A percentile compares a stretch with the other conserved stretches of the same genome.
These are phyloP conservation scores for Thomomys bottae DNA, from an alignment of 2,113 vertebrate genomes.

Conservation along the genomic window DNA sequence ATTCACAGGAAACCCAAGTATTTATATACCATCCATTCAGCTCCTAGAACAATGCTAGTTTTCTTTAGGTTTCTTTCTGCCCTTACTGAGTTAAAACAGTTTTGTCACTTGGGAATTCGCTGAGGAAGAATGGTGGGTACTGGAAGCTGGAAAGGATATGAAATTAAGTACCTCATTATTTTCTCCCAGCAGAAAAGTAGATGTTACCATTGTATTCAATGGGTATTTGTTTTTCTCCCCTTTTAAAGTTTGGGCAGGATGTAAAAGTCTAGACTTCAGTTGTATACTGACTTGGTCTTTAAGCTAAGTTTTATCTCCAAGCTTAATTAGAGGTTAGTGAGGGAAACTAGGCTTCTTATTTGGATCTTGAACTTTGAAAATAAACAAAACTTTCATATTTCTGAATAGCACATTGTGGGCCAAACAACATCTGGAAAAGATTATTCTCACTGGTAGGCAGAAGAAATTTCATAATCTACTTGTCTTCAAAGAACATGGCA, in stretches of 20 bases:
- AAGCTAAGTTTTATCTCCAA: conserved; percentile 51
- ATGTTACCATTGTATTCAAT: conserved; percentile 34
- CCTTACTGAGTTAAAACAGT: conserved; percentile 14
- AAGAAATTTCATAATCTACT: conserved; percentile 62
- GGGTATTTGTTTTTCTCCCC: not conserved
- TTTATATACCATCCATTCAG: not conserved
- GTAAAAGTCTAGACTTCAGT: not conserved
- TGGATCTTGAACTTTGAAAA: conserved; percentile 52
- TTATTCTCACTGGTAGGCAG: conserved; percentile 64
- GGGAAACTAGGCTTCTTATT: conserved; percentile 54
- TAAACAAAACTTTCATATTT: conserved; percentile 64
- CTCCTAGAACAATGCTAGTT: not conserved
- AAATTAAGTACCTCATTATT: conserved; percentile 50
- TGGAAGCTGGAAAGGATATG: conserved; percentile 44
- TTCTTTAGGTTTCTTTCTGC: conserved; percentile 34
- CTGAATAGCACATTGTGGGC: conserved; percentile 60
- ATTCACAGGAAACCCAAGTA: conserved; percentile 32
- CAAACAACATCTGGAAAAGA: conserved; percentile 70
- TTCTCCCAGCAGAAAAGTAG: not conserved
- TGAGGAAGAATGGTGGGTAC: not conserved
- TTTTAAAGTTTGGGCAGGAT: not conserved
- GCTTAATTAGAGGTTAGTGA: conserved; percentile 62
- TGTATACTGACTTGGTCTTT: not conserved
- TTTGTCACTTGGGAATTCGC: conserved; percentile 11
- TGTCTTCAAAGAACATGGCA: conserved; percentile 57